These are phyloP conservation scores for Osmerus eperlanus DNA, from an alignment of 2,113 vertebrate genomes.

Conservation along the genomic window DNA sequence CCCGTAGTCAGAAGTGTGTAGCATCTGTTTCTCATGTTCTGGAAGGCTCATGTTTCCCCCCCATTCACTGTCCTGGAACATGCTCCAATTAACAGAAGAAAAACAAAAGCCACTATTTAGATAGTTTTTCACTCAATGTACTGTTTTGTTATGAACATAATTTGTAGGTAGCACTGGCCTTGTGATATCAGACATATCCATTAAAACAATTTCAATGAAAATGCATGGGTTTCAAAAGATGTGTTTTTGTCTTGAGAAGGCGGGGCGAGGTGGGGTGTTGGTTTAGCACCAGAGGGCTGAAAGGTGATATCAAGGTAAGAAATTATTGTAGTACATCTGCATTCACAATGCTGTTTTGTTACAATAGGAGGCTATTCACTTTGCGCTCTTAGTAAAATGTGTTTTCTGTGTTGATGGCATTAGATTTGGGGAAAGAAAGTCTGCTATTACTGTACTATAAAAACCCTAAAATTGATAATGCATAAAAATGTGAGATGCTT, in stretches of 20 bases:
- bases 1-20: slow-evolving; percentile 31
- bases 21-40: slow-evolving; percentile 51
- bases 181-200: too few species aligned
- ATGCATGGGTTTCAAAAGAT: too few species aligned
- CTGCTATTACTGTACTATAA: too few species aligned
- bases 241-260: too few species aligned
- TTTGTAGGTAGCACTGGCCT: too few species aligned
- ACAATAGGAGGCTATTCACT: slow-evolving; percentile 78
- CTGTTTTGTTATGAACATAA: too few species aligned
- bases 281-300: too few species aligned
- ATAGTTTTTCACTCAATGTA: slow-evolving; percentile 6
- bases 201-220: too few species aligned
- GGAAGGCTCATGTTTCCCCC: slow-evolving; percentile 27
- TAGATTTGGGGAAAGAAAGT: slow-evolving; percentile 36
- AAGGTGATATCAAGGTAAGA: too few species aligned
- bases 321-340: too few species aligned
- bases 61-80: slow-evolving; percentile 39
- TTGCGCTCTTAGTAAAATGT: slow-evolving; percentile 76
- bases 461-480: slow-evolving; percentile 76
- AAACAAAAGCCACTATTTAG: slow-evolving; percentile 47
- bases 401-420: slow-evolving; percentile 73
- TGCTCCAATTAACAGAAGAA: slow-evolving; percentile 56
- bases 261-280: too few species aligned
- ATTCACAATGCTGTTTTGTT: slow-evolving; percentile 57
- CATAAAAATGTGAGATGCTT: slow-evolving; percentile 77